These are phyloP conservation scores for Cyrtonyx montezumae DNA, from an alignment of 2,113 vertebrate species.

Conservation along the genomic window DNA sequence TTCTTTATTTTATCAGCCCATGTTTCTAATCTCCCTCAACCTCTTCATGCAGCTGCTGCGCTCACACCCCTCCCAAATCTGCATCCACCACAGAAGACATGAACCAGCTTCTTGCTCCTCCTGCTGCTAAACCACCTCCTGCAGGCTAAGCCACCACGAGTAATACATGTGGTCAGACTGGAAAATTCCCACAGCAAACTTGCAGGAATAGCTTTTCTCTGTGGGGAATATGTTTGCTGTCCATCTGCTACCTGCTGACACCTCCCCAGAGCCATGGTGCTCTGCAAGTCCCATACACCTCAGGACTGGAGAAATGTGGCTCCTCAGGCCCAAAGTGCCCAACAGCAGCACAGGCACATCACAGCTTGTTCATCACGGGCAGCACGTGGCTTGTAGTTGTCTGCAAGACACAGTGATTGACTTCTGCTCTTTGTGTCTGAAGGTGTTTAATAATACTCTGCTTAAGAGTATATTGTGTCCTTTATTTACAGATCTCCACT, in stretches of 20 bases:
- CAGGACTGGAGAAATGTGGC: background rate
- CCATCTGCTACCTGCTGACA: background rate
- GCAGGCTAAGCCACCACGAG: background rate
- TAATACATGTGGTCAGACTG: background rate
- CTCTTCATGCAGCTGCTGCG: background rate
- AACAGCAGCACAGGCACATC: background rate
- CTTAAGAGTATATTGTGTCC: background rate
- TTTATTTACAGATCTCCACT: background rate
- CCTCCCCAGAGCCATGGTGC: background rate
- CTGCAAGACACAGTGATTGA: background rate
- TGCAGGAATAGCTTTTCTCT: background rate
- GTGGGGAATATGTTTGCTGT: background rate
- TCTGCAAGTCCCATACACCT: background rate
- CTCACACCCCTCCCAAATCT: background rate
- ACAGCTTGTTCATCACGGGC: background rate
- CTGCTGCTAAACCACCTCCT: background rate
- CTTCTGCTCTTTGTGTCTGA: background rate
- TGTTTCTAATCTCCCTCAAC: background rate
- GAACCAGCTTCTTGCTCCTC: background rate
- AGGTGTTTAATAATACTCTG: background rate
- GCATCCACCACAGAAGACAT: background rate
- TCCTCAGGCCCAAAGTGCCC: background rate
- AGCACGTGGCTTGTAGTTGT: background rate
- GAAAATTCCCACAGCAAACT: constrained; percentile 34
- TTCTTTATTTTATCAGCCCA: background rate